Evolutionary conservation across 35 echinoderm and acorn worm species (phyloP).

Genomic region (Stichopus chloronotus): DNA sequence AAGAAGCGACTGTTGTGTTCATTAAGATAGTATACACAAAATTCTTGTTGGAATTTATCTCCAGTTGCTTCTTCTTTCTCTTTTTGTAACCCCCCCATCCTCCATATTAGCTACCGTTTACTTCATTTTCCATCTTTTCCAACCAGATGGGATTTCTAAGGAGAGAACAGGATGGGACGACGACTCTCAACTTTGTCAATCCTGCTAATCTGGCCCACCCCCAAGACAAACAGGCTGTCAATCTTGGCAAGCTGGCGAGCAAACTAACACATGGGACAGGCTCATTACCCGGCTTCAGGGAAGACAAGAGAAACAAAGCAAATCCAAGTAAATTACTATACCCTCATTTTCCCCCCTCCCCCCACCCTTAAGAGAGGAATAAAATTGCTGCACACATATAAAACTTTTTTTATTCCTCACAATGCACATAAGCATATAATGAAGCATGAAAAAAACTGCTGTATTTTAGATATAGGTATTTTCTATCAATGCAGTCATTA

Average conservation of each 20-base stretch:
- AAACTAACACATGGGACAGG: slow-evolving; percentile 80
- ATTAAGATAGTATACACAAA: too few species aligned
- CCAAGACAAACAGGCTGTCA: slow-evolving; percentile 72
- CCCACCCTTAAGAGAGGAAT: background rate
- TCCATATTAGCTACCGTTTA: too few species aligned
- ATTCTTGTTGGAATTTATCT: too few species aligned
- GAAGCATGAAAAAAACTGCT: too few species aligned
- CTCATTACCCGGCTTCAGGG: slow-evolving; percentile 85
- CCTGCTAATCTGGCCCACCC: slow-evolving; percentile 54
- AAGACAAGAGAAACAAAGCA: slow-evolving; percentile 95
- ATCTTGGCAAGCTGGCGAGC: slow-evolving; percentile 76
- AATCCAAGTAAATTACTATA: slow-evolving; percentile 70
- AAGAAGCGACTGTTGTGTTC: too few species aligned
- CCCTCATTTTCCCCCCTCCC: background rate
- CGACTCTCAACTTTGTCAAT: slow-evolving; percentile 84
- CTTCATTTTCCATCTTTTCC: background rate
- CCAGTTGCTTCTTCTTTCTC: too few species aligned
- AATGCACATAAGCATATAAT: too few species aligned
- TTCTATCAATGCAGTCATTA: too few species aligned
- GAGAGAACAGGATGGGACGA: slow-evolving; percentile 86
- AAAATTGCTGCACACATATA: background rate
- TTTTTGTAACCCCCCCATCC: too few species aligned
- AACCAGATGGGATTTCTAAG: slow-evolving; percentile 91
- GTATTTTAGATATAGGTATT: too few species aligned
- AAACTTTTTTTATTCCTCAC: background rate